Evolutionary conservation across 2,797 vertebrate genomes (phyloP), one percentile per base, ranked within the genome.

Genomic region (Esox lucius): DNA sequence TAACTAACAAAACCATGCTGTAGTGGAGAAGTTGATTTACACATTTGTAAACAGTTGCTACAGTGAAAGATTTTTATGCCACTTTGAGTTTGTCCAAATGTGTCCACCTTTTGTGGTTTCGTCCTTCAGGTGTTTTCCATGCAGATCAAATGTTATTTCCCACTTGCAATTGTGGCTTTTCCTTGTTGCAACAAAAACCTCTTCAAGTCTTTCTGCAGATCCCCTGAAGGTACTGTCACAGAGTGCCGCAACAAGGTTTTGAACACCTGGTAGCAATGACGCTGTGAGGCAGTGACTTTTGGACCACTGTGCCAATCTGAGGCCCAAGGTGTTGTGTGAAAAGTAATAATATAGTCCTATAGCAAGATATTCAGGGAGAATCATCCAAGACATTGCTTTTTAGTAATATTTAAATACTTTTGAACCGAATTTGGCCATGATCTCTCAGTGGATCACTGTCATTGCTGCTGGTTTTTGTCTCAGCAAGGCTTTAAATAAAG

Each of bases 401-500:
- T 19, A 22, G 22, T 1, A 9, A 59, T 24, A 9, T 42, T 19
- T 11, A 68, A 62, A 12, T 22, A 26, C 67, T 46, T 75, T 71
- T 79, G 26, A 42, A 3, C 28, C 3, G 42, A 31, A 51, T 68
- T 26, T 77, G 15, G 31, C 48, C 26, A 49, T 15, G 5, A 69
- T 19, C 13, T 59, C 22, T 75, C 76, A 81, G 77, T 80, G 59
- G 48, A 61, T 24, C 11, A 77, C 49, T 79, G 73, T 69, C 59
- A 73, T 51, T 72, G 71, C 73, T 86, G 79, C 89, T 87, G 86
- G 78, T 86, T 88, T 89, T 82, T 75, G 72, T 84, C 81, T 81
- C 73, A 73, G 77, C 73, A 85, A 87, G 83, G 87, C 87, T 76
- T 90, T 92, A 93, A 93, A 93, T 92, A 86, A 93, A 92, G 87